Evolutionary conservation across 2,797 vertebrate species (phyloP).

Genomic region (Pangasius larnaudii): DNA sequence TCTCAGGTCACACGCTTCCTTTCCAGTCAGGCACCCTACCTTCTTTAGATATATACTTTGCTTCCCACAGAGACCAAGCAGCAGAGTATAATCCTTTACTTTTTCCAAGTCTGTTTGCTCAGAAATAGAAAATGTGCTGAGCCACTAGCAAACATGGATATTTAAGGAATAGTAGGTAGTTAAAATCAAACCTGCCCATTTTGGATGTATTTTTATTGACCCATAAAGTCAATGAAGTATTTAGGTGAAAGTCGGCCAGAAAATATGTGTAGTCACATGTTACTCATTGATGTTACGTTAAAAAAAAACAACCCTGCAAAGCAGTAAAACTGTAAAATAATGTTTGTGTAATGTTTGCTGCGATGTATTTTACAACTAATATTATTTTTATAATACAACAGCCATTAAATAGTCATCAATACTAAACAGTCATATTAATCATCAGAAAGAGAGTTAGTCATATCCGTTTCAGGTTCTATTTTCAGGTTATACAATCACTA

Average conservation of each 20-base stretch:
- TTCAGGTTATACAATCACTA: neutral
- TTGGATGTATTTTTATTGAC: neutral
- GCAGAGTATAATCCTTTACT: neutral
- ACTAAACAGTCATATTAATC: neutral
- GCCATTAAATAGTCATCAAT: neutral
- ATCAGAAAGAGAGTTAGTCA: neutral
- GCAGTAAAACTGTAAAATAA: slow-evolving; percentile 26
- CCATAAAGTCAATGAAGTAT: neutral
- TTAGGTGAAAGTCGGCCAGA: neutral
- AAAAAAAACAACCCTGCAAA: neutral
- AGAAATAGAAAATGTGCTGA: neutral
- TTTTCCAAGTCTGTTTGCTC: neutral
- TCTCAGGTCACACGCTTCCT: slow-evolving; percentile 52
- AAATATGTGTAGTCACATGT: neutral
- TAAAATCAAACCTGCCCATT: neutral
- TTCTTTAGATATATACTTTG: slow-evolving; percentile 37
- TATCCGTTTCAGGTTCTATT: neutral
- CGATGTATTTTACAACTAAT: neutral
- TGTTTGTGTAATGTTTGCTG: neutral
- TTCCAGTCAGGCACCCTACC: slow-evolving; percentile 40
- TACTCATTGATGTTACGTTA: neutral
- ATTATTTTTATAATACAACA: neutral
- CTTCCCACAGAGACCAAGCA: slow-evolving; percentile 33
- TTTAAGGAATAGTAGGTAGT: neutral
- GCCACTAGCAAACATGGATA: neutral